phyloP scores from a whole-genome alignment of 2,113 vertebrate genomes.

The Entomyzon cyanotis region DNA sequence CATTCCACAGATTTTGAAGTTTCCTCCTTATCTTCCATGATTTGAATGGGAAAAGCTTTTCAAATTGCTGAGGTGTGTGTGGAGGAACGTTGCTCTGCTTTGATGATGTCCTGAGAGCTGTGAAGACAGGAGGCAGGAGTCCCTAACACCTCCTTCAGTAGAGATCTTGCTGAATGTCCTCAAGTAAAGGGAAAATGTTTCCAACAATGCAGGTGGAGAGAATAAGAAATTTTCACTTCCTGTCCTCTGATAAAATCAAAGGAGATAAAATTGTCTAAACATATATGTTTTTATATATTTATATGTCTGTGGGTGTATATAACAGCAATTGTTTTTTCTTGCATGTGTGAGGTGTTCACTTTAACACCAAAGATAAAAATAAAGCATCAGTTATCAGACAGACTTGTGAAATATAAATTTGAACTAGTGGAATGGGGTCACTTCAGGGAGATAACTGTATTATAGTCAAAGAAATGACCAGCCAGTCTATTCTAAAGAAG shows the following conservation, averaged over 20 bases:
- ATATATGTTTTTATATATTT: neutral
- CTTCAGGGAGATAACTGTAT: neutral
- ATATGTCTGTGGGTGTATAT: rapidly evolving
- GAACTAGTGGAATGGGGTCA: neutral
- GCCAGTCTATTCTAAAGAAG: neutral
- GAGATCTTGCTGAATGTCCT: neutral
- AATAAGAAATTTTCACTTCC: neutral
- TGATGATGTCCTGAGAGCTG: neutral
- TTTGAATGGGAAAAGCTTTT: neutral
- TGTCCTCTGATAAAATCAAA: neutral
- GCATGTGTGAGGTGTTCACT: neutral
- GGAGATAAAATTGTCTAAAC: neutral
- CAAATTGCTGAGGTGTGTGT: neutral
- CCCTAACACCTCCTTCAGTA: neutral
- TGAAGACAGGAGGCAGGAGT: neutral
- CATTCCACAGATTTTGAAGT: neutral
- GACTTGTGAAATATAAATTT: neutral
- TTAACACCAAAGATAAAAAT: neutral
- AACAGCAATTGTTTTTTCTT: neutral
- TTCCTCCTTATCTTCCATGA: neutral
- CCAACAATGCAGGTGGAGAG: neutral
- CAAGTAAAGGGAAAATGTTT: neutral
- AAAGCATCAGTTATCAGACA: neutral
- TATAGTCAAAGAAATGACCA: neutral
- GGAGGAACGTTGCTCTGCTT: neutral